Base-by-base conservation (phyloP, 2,113 vertebrate species). In the Chaenogobius annularis region DNA sequence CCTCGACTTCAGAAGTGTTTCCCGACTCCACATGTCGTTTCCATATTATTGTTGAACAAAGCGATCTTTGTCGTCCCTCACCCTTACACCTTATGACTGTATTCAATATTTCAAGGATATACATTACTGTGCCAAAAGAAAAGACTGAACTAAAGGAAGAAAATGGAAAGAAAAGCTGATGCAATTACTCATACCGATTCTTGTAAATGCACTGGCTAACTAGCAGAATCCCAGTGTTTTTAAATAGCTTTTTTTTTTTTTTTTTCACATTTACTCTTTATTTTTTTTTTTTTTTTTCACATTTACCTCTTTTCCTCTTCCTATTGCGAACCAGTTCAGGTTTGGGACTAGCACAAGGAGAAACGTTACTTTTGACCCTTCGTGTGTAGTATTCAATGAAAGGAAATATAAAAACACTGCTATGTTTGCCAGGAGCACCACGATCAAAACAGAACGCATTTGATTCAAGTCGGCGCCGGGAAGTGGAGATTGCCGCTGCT, bases 391-490 rank as follows among this genome's bases (percentile, higher is more conserved):
- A 68, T 48, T 22, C 43, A 78, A 35, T 77, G 72, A 66, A 48
- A 37, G 65, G 46, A 67, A 63, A 71, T 69, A 85, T 72, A 82
- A 79, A 82, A 85, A 75, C 66, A 68, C 74, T 66, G 3, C 72
- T 66, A 66, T 81, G 85, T 86, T 66, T 61, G 74, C 84, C 61
- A 72, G 65, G 78, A 83, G 85, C 77, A 68, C 63, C 67, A 68
- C 75, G n/a, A 54, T 63, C 72, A 50, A 73, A 70, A 79, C 72
- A 47, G 67, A 83, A 87, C 79, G 81, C 81, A 82, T 90, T 84
- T 81, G 79, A 91, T 89, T 91, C 90, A 80, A 84, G 80, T 63
- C 72, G 12, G 80, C 78, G 72, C 70, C 1, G 74, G 76, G 65
- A 83, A 80, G 73, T 71, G 11, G 66, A 87, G 84, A 85, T 81